Base-by-base conservation (phyloP, 2,888 invertebrate genomes). In the Alviniconcha strummeri region DNA sequence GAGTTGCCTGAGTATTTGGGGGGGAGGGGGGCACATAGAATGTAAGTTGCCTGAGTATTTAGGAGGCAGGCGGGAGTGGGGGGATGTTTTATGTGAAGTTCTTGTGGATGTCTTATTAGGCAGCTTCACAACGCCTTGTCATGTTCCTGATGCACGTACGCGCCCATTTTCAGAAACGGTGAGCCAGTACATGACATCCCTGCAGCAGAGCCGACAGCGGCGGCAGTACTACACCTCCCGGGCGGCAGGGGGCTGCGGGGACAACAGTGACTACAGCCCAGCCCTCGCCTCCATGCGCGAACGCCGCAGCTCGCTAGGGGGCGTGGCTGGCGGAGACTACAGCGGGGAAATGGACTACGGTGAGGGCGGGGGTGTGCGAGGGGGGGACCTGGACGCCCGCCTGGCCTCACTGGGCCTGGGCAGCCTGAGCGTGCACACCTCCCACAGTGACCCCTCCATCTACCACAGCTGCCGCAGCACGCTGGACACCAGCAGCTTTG, bases 391-490 rank as follows among this genome's bases (percentile, higher is more conserved):
- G 15, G 89, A 89, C 36, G 85, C 86, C 17, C 86, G 87, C 71
- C 84, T 89, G 67, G 87, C 88, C 72, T 87, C 88, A 9, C 81
- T 89, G n/a, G 84, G 86, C 57, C 82, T 88, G 52, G 86, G 88
- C 77, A 84, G 87, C 17, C 83, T 89, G 19, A 81, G 83, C 54
- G 80, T 84, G 72, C 77, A 81, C 78, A 85, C 86, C 54, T 90
- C 89, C 85, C 87, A 88, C 81, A 91, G 90, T 88, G 90, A 91
- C 84, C 90, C 90, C 55, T 89, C 89, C 84, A 86, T 90, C 74
- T 90, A 89, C 87, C 90, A 89, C 80, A 89, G 85, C 80, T 89
- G 88, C 84, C 86, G 82, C 56, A 80, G 84, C 69, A 64, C 67
- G 84, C 83, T 57, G 69, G 79, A 8, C 17, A 60, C 2, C 11